Conservation (phyloP, 2,888 invertebrate species). For the Andrena dorsata region DNA sequence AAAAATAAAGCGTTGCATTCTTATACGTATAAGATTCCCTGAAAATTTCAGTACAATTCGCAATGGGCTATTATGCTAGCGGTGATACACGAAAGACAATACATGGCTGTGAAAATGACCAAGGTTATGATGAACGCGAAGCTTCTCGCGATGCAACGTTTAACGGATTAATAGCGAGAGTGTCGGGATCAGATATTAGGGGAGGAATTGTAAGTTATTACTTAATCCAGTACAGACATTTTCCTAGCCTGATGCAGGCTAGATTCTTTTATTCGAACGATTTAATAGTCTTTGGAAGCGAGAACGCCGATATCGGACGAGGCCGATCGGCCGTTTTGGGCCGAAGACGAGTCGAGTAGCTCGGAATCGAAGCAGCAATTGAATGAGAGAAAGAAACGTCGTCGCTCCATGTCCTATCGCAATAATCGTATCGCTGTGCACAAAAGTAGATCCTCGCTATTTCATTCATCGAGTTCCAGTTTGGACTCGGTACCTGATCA, state of each 20-base stretch:
- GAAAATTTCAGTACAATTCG: conserved; percentile 14
- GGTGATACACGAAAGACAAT: conserved; percentile 72
- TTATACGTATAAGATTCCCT: background rate
- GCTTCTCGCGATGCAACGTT: conserved; percentile 29
- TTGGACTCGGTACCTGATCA: conserved; percentile 50
- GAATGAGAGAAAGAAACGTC: conserved; percentile 69
- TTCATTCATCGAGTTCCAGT: conserved; percentile 75
- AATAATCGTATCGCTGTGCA: conserved; percentile 70
- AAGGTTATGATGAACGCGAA: conserved; percentile 71
- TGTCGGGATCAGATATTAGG: conserved; percentile 59
- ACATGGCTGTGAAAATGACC: conserved; percentile 76
- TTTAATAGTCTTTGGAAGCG: conserved; percentile 27
- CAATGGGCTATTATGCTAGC: conserved; percentile 74
- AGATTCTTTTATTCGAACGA: conserved; percentile 1
- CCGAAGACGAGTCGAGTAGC: conserved; percentile 78
- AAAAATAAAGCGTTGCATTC: background rate
- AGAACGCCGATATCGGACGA: conserved; percentile 71
- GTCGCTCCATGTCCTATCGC: conserved; percentile 75
- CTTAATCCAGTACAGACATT: background rate
- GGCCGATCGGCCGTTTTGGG: conserved; percentile 79
- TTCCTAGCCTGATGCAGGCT: background rate
- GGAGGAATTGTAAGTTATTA: conserved; percentile 72
- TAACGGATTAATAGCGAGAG: conserved; percentile 20
- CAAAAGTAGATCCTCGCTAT: conserved; percentile 68
- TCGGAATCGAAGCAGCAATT: conserved; percentile 73